Conservation (phyloP, 2,797 vertebrate species). For the Taeniopygia guttata region DNA sequence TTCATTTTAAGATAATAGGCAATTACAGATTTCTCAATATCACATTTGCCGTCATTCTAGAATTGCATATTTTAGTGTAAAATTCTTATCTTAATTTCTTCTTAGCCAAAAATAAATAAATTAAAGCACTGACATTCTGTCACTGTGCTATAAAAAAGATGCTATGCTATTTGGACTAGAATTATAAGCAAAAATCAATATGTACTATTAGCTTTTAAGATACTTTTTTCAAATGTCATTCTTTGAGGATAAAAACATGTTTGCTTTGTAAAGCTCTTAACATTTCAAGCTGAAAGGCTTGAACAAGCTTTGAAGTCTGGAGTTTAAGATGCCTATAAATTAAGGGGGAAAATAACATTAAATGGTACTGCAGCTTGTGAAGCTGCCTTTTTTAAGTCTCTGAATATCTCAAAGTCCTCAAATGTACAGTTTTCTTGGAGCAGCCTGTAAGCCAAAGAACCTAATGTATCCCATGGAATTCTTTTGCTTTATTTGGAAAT, state of each 20-base stretch:
- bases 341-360: conserved; percentile 53
- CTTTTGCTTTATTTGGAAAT: neutral
- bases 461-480: neutral
- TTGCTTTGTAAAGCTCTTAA: conserved; percentile 71
- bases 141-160: neutral
- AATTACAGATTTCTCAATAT: neutral
- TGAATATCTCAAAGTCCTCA: neutral
- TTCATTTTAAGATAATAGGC: neutral
- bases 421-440: neutral
- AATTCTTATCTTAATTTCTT: neutral
- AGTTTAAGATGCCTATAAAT: conserved; percentile 49
- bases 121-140: neutral
- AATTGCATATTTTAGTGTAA: neutral
- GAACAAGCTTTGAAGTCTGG: conserved; percentile 63
- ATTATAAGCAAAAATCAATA: conserved; percentile 59
- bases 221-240: conserved; percentile 62
- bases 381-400: neutral
- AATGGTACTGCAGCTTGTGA: conserved; percentile 17
- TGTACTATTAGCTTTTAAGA: conserved; percentile 54
- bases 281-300: conserved; percentile 61
- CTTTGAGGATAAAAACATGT: conserved; percentile 62
- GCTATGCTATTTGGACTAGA: conserved; percentile 14
- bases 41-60: neutral
- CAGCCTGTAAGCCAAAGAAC: neutral
- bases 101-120: neutral